phyloP scores from a whole-genome alignment of 2,888 invertebrate genomes.

The Rhamnusium bicolor region DNA sequence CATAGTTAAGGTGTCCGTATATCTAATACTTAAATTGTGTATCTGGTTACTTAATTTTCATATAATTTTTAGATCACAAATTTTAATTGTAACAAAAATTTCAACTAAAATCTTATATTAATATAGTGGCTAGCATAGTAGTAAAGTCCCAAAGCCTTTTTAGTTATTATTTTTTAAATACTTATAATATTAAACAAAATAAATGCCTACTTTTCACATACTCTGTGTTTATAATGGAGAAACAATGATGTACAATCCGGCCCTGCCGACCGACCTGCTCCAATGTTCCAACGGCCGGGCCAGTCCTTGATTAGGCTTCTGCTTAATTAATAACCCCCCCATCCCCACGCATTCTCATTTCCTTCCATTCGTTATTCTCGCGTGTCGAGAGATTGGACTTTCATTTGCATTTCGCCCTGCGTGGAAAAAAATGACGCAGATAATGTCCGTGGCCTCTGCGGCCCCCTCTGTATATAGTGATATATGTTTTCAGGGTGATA shows the following conservation, averaged over 20 bases:
- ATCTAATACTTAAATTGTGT: too few relatives aligned
- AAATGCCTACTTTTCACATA: too few relatives aligned
- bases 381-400: slow-evolving; percentile 67
- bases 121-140: too few relatives aligned
- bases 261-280: slow-evolving; percentile 41
- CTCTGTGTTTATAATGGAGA: too few relatives aligned
- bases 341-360: slow-evolving; percentile 63
- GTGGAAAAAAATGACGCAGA: slow-evolving; percentile 49
- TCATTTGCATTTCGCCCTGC: slow-evolving; percentile 64
- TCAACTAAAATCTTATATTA: too few relatives aligned
- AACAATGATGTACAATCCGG: not conserved
- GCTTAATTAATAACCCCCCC: slow-evolving; percentile 75
- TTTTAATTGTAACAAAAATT: too few relatives aligned
- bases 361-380: slow-evolving; percentile 65
- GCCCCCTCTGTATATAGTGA: slow-evolving; percentile 22
- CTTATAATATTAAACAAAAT: too few relatives aligned
- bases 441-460: slow-evolving; percentile 42
- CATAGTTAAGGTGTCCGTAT: too few relatives aligned
- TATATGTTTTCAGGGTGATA: slow-evolving; percentile 26
- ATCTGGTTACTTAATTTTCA: too few relatives aligned
- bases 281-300: slow-evolving; percentile 53
- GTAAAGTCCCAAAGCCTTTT: too few relatives aligned
- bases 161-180: too few relatives aligned
- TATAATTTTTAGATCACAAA: too few relatives aligned
- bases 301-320: slow-evolving; percentile 74